These are phyloP conservation scores for Stylophora pistillata DNA, from an alignment of 64 coral and sea anemone genomes.

Conservation along the genomic window DNA sequence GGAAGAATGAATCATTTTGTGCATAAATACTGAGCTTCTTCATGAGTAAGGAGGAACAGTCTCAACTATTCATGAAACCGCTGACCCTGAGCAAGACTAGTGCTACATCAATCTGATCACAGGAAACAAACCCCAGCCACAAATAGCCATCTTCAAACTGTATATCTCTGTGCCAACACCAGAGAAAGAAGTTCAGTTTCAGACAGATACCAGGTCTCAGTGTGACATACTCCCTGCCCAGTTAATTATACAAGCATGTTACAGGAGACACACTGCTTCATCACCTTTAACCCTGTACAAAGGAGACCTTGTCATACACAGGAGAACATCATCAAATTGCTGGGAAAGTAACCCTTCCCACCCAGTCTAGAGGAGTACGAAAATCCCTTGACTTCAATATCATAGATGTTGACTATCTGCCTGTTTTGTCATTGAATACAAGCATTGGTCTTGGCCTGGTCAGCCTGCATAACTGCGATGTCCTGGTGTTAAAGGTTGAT, in stretches of 20 bases:
- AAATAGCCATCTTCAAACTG: not conserved
- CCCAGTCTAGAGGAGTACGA: not conserved
- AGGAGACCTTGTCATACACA: not conserved
- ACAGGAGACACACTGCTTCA: not conserved
- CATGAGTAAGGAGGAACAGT: not conserved
- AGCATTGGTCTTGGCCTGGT: conserved; percentile 25
- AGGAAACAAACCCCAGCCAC: not conserved
- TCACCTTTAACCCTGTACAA: not conserved
- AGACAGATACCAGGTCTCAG: conserved; percentile 14
- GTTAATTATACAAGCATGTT: not conserved
- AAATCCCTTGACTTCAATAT: not conserved
- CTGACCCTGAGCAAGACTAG: not conserved
- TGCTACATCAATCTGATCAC: not conserved
- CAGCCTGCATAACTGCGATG: conserved; percentile 13
- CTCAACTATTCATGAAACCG: not conserved
- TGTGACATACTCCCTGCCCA: not conserved
- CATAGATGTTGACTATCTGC: conserved; percentile 27
- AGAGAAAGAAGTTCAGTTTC: conserved; percentile 6
- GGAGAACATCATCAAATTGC: not conserved
- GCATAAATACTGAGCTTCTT: not conserved
- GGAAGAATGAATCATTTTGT: not conserved
- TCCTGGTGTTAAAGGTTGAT: not conserved
- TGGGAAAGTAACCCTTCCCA: not conserved
- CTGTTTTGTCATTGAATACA: conserved; percentile 31
- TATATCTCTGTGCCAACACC: not conserved